Percentiles rank a stretch among this genome's conserved stretches.
phyloP scores from a whole-genome alignment of 2,888 invertebrate species.

The Ophion ventricosus region DNA sequence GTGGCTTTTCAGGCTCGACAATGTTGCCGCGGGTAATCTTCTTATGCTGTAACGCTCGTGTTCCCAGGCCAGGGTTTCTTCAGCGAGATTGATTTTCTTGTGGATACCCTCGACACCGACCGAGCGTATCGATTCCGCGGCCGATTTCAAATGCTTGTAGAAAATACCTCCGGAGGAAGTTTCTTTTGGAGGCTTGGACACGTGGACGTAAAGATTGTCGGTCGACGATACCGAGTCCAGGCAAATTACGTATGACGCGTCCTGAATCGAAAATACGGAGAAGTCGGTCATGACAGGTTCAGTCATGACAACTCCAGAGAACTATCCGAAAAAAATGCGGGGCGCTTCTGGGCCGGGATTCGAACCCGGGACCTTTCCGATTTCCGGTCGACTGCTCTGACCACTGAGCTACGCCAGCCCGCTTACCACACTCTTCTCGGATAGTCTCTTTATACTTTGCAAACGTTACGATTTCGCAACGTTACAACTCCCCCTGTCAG shows the following conservation, averaged over 20 bases:
- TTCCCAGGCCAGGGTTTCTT: conserved; percentile 96
- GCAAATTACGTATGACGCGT: conserved; percentile 95
- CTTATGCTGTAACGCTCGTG: conserved; percentile 98
- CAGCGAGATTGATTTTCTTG: conserved; percentile 98
- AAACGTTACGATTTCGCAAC: no score
- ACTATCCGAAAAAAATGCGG: no score
- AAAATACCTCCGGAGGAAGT: conserved; percentile 90
- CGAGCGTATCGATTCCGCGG: conserved; percentile 82
- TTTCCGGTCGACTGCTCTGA: no score
- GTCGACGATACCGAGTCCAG: conserved; percentile 91
- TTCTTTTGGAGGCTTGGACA: conserved; percentile 97
- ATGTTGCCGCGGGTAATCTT: conserved; percentile 94
- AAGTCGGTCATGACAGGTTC: background rate
- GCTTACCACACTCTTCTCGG: no score
- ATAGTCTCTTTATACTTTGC: no score
- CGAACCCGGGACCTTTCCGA: no score
- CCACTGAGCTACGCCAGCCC: no score
- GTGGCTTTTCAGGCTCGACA: conserved; percentile 91
- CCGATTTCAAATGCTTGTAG: conserved; percentile 86
- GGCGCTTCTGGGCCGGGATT: no score
- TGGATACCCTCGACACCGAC: conserved; percentile 89
- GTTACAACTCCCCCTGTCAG: no score
- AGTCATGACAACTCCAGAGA: no score
- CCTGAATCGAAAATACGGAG: conserved; percentile 84
- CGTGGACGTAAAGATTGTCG: conserved; percentile 92